phyloP scores from a whole-genome alignment of 2,113 vertebrate genomes.

The Sceloporus undulatus region DNA sequence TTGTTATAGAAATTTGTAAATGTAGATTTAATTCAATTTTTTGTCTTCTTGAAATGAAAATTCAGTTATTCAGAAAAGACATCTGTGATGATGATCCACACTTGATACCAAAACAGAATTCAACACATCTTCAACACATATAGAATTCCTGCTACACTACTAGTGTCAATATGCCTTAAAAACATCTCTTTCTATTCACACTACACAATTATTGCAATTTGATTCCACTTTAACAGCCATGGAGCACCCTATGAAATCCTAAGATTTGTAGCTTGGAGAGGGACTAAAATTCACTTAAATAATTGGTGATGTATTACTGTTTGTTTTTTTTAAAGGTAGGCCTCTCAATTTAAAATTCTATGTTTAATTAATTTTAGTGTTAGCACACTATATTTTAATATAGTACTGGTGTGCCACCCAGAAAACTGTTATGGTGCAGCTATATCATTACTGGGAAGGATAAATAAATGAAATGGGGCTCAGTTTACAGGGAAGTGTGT shows the following conservation, averaged over 20 bases:
- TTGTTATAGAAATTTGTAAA: conserved; percentile 1
- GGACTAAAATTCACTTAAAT: no score
- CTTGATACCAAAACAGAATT: background rate
- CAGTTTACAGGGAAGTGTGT: background rate
- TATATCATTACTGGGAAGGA: background rate
- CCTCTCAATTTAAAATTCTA: background rate
- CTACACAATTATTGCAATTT: no score
- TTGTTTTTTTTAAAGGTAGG: background rate
- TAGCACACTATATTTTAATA: background rate
- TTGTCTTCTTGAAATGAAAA: conserved; percentile 49
- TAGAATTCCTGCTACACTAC: background rate
- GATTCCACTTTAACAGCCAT: no score
- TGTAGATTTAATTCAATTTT: conserved; percentile 24
- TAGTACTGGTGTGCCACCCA: background rate
- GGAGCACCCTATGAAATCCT: no score
- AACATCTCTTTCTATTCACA: background rate
- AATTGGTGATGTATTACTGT: no score
- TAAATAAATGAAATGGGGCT: background rate
- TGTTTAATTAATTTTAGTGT: background rate
- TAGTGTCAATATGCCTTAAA: background rate
- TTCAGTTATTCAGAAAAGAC: background rate
- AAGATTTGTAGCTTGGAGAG: no score
- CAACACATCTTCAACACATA: background rate
- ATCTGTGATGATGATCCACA: background rate
- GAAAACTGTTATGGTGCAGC: background rate